Conservation (phyloP, 2,888 invertebrate species). For the Aplocera efformata region DNA sequence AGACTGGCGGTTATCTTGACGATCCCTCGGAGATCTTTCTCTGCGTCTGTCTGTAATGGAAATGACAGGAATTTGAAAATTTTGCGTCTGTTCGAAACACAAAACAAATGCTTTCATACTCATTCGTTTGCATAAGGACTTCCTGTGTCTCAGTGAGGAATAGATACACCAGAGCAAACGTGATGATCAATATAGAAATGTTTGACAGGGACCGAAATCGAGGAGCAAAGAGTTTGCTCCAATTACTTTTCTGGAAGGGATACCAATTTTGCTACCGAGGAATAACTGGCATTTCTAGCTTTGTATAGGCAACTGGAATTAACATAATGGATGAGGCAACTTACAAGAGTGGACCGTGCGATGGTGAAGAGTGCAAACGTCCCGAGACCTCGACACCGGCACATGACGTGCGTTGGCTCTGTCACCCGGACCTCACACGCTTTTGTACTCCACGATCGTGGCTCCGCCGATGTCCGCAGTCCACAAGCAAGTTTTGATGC, state of each 20-base stretch:
- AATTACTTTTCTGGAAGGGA: too few relatives aligned
- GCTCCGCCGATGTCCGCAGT: constrained; percentile 70
- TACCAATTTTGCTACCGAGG: too few relatives aligned
- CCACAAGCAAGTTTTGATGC: constrained; percentile 64
- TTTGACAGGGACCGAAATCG: too few relatives aligned
- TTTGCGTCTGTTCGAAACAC: background rate
- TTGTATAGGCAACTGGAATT: too few relatives aligned
- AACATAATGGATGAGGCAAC: too few relatives aligned
- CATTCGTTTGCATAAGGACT: too few relatives aligned
- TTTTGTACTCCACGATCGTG: constrained; percentile 65
- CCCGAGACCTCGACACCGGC: constrained; percentile 63
- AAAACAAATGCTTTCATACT: too few relatives aligned
- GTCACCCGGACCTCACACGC: constrained; percentile 66
- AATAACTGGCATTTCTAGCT: too few relatives aligned
- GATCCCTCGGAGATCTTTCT: constrained; percentile 61
- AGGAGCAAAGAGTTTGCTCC: too few relatives aligned
- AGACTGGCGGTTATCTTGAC: constrained; percentile 64
- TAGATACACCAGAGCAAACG: too few relatives aligned
- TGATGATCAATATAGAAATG: too few relatives aligned
- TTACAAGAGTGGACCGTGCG: constrained; percentile 59
- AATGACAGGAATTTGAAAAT: background rate
- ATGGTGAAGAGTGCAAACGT: constrained; percentile 66
- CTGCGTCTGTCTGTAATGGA: constrained; percentile 57
- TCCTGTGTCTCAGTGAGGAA: too few relatives aligned
- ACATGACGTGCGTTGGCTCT: constrained; percentile 56